Percentiles rank a stretch among this genome's conserved stretches.
Evolutionary conservation across 2,888 invertebrate species (phyloP).

Genomic region (Drosophila quinaria): DNA sequence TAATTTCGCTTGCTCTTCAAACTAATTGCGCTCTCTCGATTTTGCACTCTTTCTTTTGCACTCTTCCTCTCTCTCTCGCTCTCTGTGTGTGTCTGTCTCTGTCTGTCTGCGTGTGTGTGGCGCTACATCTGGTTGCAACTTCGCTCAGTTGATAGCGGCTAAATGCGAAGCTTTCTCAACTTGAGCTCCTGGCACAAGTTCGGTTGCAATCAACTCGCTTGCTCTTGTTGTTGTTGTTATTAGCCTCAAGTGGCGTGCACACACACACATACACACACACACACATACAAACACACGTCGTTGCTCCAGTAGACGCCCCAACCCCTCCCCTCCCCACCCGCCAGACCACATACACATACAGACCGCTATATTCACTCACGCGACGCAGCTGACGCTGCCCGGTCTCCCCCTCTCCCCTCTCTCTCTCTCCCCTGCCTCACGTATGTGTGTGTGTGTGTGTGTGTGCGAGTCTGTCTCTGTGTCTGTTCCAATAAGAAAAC

Average conservation of each 20-base stretch:
- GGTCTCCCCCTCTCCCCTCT: constrained; percentile 46
- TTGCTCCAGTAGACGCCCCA: constrained; percentile 39
- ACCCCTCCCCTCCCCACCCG: constrained; percentile 1
- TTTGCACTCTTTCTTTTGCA: background rate
- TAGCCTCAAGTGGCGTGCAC: constrained; percentile 77
- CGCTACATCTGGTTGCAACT: constrained; percentile 32
- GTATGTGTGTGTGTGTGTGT: constrained; percentile 14
- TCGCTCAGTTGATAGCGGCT: constrained; percentile 51
- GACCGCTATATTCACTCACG: constrained; percentile 43
- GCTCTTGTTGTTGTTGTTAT: constrained; percentile 61
- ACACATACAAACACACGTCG: constrained; percentile 20
- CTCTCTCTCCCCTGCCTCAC: background rate
- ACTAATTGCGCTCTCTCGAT: constrained; percentile 12
- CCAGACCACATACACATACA: constrained; percentile 43
- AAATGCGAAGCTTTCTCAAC: constrained; percentile 63
- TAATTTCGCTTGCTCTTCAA: constrained; percentile 32
- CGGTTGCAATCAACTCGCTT: constrained; percentile 69
- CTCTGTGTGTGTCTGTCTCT: constrained; percentile 2
- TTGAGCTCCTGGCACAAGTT: constrained; percentile 63
- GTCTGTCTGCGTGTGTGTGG: constrained; percentile 2
- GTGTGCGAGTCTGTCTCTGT: constrained; percentile 39
- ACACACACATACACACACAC: constrained; percentile 33
- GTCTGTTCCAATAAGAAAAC: constrained; percentile 74
- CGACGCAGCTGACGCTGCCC: constrained; percentile 72
- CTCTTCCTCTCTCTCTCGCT: background rate